phyloP scores from a whole-genome alignment of 2,797 vertebrate species.

The Notoglanidium macrostoma region DNA sequence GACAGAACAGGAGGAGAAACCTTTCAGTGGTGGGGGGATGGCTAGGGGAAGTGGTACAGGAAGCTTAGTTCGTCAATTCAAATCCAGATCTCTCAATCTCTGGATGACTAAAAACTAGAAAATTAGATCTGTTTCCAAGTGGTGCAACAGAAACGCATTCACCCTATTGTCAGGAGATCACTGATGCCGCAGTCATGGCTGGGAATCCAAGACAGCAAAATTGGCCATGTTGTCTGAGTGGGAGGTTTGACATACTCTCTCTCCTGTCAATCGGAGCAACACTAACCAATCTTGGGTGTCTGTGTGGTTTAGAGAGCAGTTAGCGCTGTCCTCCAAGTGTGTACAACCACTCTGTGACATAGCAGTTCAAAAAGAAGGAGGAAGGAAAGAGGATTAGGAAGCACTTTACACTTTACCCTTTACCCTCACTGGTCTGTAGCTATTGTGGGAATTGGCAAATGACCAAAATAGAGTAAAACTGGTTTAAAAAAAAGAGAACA shows the following conservation, averaged over 20 bases:
- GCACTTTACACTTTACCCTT: constrained; percentile 13
- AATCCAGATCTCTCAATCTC: constrained; percentile 34
- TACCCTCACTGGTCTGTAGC: background rate
- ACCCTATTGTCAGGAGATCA: constrained; percentile 2
- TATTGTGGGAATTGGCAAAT: background rate
- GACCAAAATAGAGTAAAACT: background rate
- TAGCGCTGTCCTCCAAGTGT: background rate
- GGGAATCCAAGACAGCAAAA: constrained; percentile 14
- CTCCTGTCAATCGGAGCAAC: constrained; percentile 1
- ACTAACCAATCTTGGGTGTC: background rate
- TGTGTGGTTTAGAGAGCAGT: background rate
- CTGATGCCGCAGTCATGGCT: background rate
- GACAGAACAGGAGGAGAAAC: constrained; percentile 19
- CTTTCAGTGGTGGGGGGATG: constrained; percentile 22
- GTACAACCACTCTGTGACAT: background rate
- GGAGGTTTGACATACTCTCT: background rate
- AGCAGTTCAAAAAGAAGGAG: background rate
- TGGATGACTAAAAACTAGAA: constrained; percentile 15
- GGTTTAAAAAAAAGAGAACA: background rate
- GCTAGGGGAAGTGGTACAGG: constrained; percentile 11
- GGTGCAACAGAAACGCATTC: background rate
- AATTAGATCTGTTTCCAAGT: constrained; percentile 29
- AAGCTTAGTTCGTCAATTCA: constrained; percentile 21
- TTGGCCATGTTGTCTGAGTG: constrained; percentile 2
- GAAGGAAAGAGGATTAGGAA: background rate